Evolutionary conservation across 2,888 invertebrate species (phyloP).

Genomic region (Plemyria rubiginata): DNA sequence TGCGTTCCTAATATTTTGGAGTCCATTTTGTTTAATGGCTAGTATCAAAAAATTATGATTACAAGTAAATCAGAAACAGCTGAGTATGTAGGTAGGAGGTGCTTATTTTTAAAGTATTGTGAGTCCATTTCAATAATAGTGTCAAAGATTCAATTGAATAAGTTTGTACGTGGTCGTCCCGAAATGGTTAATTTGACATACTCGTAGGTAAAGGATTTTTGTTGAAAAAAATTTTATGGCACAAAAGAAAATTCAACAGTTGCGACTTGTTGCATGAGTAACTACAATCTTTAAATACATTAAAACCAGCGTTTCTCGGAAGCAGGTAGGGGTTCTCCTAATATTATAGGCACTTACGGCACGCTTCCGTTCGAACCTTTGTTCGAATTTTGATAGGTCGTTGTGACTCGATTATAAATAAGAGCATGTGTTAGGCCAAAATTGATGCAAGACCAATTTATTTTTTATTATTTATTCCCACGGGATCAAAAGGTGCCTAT

Average conservation of each 20-base stretch:
- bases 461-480: no score
- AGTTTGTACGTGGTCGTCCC: background rate
- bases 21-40: conserved; percentile 23
- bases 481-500: no score
- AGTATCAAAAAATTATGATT: background rate
- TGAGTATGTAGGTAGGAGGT: background rate
- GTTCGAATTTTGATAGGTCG: conserved; percentile 4
- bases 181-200: background rate
- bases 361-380: background rate
- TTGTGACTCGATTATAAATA: no score
- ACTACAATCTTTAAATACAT: conserved; percentile 62
- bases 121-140: background rate
- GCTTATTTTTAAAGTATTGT: background rate
- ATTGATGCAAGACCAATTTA: no score
- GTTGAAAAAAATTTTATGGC: conserved; percentile 4
- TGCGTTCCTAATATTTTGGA: conserved; percentile 26
- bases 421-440: no score
- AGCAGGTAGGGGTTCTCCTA: background rate
- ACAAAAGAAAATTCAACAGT: conserved; percentile 70
- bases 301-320: conserved; percentile 46
- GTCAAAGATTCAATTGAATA: background rate
- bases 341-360: no score
- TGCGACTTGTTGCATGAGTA: conserved; percentile 79
- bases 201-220: no score
- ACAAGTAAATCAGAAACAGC: background rate